A percentile compares a stretch with the other conserved stretches of the same genome.
Evolutionary conservation across 2,113 vertebrate species (phyloP).

Genomic region (Hoplias malabaricus): DNA sequence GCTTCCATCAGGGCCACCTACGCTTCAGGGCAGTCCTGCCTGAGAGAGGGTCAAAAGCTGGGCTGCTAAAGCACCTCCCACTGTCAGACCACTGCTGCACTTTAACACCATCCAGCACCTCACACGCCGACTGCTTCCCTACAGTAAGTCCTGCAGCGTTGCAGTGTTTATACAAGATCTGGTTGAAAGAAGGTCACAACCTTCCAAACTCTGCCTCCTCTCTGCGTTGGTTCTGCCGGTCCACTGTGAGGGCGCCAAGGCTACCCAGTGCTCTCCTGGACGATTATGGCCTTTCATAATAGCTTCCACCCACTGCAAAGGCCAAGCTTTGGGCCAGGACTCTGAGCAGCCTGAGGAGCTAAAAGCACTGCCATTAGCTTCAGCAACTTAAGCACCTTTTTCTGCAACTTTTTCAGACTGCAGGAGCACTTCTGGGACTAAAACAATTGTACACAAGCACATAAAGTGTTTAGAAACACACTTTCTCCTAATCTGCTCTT

Average conservation of each 20-base stretch:
- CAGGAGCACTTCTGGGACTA: neutral
- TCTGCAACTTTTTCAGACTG: slow-evolving; percentile 7
- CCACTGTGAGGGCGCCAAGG: slow-evolving; percentile 28
- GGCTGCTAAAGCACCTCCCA: neutral
- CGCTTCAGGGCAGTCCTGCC: slow-evolving; percentile 3
- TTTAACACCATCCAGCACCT: slow-evolving; percentile 33
- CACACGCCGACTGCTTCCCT: neutral
- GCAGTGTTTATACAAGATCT: neutral
- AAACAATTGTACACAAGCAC: neutral
- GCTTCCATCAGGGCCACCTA: slow-evolving; percentile 22
- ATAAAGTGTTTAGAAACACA: slow-evolving; percentile 7
- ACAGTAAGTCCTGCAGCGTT: neutral
- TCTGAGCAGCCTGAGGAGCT: slow-evolving; percentile 16
- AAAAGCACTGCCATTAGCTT: slow-evolving; percentile 23
- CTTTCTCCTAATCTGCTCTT: neutral
- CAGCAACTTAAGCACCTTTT: slow-evolving; percentile 15
- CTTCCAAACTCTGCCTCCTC: slow-evolving; percentile 18
- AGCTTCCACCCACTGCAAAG: slow-evolving; percentile 41
- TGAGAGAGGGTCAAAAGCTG: slow-evolving; percentile 24
- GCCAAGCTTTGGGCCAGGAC: neutral
- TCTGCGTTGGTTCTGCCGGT: slow-evolving; percentile 28
- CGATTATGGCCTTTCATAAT: slow-evolving; percentile 33
- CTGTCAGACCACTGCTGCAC: slow-evolving; percentile 4
- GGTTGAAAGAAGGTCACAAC: slow-evolving; percentile 27
- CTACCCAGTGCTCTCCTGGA: slow-evolving; percentile 26